Base-by-base conservation (phyloP, 2,113 vertebrate genomes). In the Lonchura striata region DNA sequence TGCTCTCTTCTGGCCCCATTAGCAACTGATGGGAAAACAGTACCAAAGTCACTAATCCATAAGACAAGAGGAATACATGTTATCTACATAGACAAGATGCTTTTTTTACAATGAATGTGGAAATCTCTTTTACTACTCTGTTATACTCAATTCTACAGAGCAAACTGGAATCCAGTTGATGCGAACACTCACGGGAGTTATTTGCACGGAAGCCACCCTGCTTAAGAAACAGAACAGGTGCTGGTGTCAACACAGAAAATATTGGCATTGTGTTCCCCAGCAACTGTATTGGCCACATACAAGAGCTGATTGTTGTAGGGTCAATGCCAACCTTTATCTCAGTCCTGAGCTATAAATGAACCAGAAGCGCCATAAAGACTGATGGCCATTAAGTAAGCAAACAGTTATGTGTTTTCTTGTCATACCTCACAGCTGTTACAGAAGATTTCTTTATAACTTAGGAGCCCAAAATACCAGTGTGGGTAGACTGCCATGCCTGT, bases 191-290 rank as follows among this genome's bases (percentile, higher is more conserved):
- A 79, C 28, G 63, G 39, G 70, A 95, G 86, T 71, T 80, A 92
- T 64, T 92, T 90, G 60, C 90, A 56, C 0, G 1, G 83, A 95
- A 93, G 88, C 60, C 63, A 91, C n/a, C 68, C 89, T 63, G 60
- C 47, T 85, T 92, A 82, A 86, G 63, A 88, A 84, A 87, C 49
- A 92, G 60, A 96, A 86, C 91, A 97, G 91, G 52, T 88, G 95
- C 66, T 86, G 68, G 61, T 88, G 68, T 76, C 83, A 90, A 83
- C 42, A 85, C 2, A 15, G 84, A 96, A 81, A 96, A 94, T 70
- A 94, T 65, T 87, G 93, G 92, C 61, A 86, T 46, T 90, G 53
- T 82, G 94, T 95, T 97, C 95, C 94, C 86, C 94, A 94, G 95
- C 92, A 97, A 97, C 86, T 44, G 80, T 75, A 92, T 78, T 88